These are phyloP conservation scores for Alectura lathami DNA, from an alignment of 2,113 vertebrate species.

Conservation along the genomic window DNA sequence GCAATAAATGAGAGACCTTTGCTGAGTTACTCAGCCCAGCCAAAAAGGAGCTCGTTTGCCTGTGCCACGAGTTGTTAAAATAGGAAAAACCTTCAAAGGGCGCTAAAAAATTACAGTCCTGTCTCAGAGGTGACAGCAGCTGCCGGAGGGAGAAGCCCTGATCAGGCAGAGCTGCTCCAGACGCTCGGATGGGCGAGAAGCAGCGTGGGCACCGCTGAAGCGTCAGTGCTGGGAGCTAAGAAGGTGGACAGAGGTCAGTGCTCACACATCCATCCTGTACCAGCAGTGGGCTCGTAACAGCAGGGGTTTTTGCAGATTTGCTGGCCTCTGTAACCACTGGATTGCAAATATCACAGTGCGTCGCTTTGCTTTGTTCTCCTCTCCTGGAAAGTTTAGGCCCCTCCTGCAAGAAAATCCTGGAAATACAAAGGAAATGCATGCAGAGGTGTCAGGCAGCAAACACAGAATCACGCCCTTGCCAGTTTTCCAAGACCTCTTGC, in stretches of 20 bases:
- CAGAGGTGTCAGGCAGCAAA: background rate
- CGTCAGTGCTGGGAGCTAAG: background rate
- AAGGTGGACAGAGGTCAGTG: background rate
- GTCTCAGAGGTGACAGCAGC: background rate
- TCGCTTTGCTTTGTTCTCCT: background rate
- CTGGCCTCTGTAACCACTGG: background rate
- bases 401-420: background rate
- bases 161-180: background rate
- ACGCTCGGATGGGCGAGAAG: background rate
- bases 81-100: background rate
- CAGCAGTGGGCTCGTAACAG: rapidly evolving
- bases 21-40: background rate
- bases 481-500: background rate
- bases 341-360: rapidly evolving
- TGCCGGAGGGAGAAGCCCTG: background rate
- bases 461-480: rapidly evolving
- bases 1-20: background rate
- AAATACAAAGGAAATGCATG: rapidly evolving
- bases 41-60: background rate
- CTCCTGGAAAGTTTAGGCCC: background rate
- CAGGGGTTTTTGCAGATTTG: rapidly evolving
- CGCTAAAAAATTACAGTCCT: background rate
- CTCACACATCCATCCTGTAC: rapidly evolving
- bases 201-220: background rate
- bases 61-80: background rate